A percentile compares a stretch with the other conserved stretches of the same genome.
phyloP scores from a whole-genome alignment of 2,888 invertebrate genomes.

The Patella ulyssiponensis region DNA sequence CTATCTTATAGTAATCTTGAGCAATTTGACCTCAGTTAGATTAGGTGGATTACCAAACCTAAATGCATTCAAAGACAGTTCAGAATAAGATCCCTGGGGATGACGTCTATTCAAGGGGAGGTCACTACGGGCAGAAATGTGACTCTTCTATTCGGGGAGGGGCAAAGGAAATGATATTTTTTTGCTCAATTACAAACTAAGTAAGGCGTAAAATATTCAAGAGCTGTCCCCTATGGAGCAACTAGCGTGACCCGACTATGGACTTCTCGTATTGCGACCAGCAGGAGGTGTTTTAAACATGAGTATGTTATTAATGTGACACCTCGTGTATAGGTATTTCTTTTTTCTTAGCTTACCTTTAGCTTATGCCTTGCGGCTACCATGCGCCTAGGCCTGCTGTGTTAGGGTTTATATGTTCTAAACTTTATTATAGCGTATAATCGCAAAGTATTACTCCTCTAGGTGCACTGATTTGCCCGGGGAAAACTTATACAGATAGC shows the following conservation, averaged over 20 bases:
- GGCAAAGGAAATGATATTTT: slow-evolving; percentile 6
- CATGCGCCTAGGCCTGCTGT: slow-evolving; percentile 4
- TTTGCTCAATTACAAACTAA: slow-evolving; percentile 5
- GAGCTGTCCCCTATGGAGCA: not conserved
- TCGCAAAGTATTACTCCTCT: slow-evolving; percentile 23
- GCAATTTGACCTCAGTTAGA: too few relatives aligned
- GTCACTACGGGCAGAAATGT: slow-evolving; percentile 2
- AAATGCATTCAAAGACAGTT: too few relatives aligned
- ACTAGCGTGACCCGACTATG: not conserved
- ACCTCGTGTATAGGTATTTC: slow-evolving; percentile 3
- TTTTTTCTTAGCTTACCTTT: slow-evolving; percentile 5
- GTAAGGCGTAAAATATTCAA: not conserved
- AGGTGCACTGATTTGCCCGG: too few relatives aligned
- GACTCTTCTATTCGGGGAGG: slow-evolving; percentile 5
- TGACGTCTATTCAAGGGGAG: slow-evolving; percentile 6
- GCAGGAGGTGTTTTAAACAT: not conserved
- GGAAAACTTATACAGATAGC: too few relatives aligned
- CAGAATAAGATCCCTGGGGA: not conserved
- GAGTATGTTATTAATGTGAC: slow-evolving; percentile 9
- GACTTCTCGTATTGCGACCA: not conserved
- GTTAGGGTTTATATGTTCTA: not conserved
- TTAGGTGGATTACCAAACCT: too few relatives aligned
- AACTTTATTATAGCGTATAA: slow-evolving; percentile 26
- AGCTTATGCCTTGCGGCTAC: slow-evolving; percentile 5
- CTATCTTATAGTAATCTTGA: too few relatives aligned